Base-by-base conservation (phyloP, 2,797 vertebrate genomes). In the Lithobates sylvaticus region DNA sequence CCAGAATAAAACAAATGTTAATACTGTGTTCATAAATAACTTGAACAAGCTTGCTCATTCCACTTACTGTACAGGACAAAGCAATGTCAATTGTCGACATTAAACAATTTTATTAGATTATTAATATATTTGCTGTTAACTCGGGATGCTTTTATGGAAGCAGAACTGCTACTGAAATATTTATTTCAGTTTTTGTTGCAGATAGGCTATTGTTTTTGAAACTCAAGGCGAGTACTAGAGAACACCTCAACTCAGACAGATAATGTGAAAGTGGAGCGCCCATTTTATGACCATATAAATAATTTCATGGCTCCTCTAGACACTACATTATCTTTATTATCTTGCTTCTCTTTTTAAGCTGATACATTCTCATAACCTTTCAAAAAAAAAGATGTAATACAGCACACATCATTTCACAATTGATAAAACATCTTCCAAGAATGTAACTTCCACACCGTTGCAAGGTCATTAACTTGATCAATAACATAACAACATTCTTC, bases 311-410 rank as follows among this genome's bases (percentile, higher is more conserved):
- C 18, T 61, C 61, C 36, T 78, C 16, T 67, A 34, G 68, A 67
- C 76, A 74, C 36, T 32, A 26, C 69, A 85, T 78, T 84, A 77
- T 77, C 44, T 36, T 79, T 85, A 85, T 79, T 72, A 64, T 73
- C 47, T 70, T 29, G 16, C 42, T 71, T 71, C 50, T 69, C 29
- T 47, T 78, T 64, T 70, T 47, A n/a, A 50, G 72, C 61, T 32
- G 34, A 83, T 68, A 76, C 26, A 83, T 47, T 39, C 72, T 83
- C 73, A 69, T 72, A 81, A 81, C 26, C 44, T 73, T 73, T 81
- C 69, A 13, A 72, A 50, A 72, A 50, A 72, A 18, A 18, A 54
- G 75, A 61, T 72, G 75, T 44, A 84, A 58, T 32, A 61, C 65
- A 70, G 47, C 47, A 39, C 75, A 78, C n/a, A 78, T 72, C 47